These are phyloP conservation scores for Macrostomum lignano DNA, from an alignment of 1,140 invertebrate genomes.

Conservation along the genomic window DNA sequence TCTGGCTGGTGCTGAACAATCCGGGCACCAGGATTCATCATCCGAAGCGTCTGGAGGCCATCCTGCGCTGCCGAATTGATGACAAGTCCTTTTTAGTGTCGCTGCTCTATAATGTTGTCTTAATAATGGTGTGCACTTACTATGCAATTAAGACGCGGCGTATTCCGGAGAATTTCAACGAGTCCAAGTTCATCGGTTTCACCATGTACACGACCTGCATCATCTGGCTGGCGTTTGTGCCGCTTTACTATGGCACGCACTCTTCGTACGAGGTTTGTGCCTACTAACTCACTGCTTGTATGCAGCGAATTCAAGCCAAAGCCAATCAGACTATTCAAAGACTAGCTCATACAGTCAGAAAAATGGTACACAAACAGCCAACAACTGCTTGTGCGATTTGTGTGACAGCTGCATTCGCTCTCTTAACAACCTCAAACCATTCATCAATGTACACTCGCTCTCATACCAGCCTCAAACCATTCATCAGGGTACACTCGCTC, in stretches of 20 bases:
- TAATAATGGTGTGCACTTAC: conserved; percentile 38
- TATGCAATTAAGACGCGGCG: conserved; percentile 46
- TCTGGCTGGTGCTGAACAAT: conserved; percentile 58
- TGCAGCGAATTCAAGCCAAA: too few relatives aligned
- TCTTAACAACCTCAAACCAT: too few relatives aligned
- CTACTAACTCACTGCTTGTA: too few relatives aligned
- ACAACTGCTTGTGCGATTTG: too few relatives aligned
- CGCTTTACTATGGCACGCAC: conserved; percentile 47
- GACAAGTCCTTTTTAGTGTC: conserved; percentile 24
- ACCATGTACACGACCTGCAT: conserved; percentile 70
- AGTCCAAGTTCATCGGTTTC: conserved; percentile 60
- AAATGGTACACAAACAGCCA: too few relatives aligned
- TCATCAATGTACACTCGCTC: too few relatives aligned
- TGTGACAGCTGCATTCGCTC: too few relatives aligned
- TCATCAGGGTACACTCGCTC: too few relatives aligned
- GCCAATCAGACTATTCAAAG: too few relatives aligned
- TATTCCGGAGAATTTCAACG: conserved; percentile 65
- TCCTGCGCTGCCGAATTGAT: conserved; percentile 55
- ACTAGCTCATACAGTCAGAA: too few relatives aligned
- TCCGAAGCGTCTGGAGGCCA: conserved; percentile 54
- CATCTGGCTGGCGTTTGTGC: conserved; percentile 63
- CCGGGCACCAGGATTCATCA: conserved; percentile 54
- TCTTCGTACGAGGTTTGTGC: too few relatives aligned
- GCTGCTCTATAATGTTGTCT: conserved; percentile 38
- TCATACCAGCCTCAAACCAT: too few relatives aligned